Percentiles rank a stretch among this genome's conserved stretches.
Conservation (phyloP, 2,888 invertebrate species). For the Drosophila quasianomalipes region DNA sequence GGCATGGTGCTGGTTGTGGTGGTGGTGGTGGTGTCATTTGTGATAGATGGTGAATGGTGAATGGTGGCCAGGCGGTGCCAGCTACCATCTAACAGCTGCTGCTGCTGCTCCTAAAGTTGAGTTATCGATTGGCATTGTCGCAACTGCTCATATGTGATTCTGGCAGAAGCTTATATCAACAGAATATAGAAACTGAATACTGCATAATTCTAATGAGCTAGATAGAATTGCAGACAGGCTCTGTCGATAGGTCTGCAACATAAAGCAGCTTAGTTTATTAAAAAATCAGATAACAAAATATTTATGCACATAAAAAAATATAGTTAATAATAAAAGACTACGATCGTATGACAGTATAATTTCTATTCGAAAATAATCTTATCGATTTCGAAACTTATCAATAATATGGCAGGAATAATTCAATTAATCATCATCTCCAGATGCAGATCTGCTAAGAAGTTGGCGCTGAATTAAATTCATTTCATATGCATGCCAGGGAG, state of each 20-base stretch:
- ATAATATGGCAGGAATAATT: slow-evolving; percentile 33
- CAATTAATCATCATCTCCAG: slow-evolving; percentile 43
- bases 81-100: slow-evolving; percentile 37
- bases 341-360: neutral
- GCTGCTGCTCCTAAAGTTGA: slow-evolving; percentile 28
- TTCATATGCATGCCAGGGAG: slow-evolving; percentile 52
- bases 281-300: neutral
- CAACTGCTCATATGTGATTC: slow-evolving; percentile 16
- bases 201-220: neutral
- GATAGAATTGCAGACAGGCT: neutral
- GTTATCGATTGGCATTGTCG: slow-evolving; percentile 37
- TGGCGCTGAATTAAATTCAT: slow-evolving; percentile 56
- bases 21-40: neutral
- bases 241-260: neutral
- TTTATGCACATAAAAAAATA: neutral
- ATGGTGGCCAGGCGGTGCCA: slow-evolving; percentile 42
- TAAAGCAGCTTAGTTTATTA: neutral
- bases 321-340: neutral
- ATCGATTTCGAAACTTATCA: slow-evolving; percentile 18
- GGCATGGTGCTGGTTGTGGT: neutral
- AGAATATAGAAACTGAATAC: neutral
- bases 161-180: neutral
- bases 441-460: slow-evolving; percentile 48
- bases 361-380: neutral
- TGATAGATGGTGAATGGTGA: slow-evolving; percentile 1